Percentiles rank a stretch among this genome's conserved stretches.
Conservation (phyloP, 1,140 invertebrate genomes). For the Periplaneta americana region DNA sequence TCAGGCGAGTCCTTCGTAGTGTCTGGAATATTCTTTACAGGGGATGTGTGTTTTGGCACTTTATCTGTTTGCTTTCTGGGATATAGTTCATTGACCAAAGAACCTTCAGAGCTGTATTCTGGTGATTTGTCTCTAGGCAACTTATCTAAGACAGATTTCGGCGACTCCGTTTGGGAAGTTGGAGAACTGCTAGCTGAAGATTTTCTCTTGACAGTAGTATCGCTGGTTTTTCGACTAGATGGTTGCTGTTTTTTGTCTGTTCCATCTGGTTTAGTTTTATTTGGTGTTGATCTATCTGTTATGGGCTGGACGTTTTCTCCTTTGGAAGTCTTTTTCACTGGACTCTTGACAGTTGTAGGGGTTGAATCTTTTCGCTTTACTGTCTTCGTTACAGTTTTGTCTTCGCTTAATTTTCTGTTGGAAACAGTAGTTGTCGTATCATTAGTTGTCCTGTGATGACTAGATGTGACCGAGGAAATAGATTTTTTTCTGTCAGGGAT, state of each 20-base stretch:
- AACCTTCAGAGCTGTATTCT: constrained; percentile 33
- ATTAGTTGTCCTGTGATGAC: not conserved
- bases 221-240: not conserved
- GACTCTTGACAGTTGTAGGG: not conserved
- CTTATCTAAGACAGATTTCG: not conserved
- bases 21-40: not conserved
- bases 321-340: not conserved
- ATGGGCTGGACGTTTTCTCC: not conserved
- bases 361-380: not conserved
- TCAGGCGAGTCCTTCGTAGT: constrained; percentile 15
- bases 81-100: constrained; percentile 26
- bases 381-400: not conserved
- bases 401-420: not conserved
- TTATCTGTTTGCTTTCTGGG: not conserved
- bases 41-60: not conserved
- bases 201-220: too few species aligned
- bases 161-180: not conserved
- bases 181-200: not conserved
- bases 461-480: not conserved
- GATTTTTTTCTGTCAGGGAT: not conserved
- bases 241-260: not conserved
- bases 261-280: not conserved
- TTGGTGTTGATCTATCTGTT: not conserved
- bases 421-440: not conserved
- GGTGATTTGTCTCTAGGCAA: constrained; percentile 27